Conservation (phyloP, 2,113 vertebrate genomes). For the Glaucidium brasilianum region DNA sequence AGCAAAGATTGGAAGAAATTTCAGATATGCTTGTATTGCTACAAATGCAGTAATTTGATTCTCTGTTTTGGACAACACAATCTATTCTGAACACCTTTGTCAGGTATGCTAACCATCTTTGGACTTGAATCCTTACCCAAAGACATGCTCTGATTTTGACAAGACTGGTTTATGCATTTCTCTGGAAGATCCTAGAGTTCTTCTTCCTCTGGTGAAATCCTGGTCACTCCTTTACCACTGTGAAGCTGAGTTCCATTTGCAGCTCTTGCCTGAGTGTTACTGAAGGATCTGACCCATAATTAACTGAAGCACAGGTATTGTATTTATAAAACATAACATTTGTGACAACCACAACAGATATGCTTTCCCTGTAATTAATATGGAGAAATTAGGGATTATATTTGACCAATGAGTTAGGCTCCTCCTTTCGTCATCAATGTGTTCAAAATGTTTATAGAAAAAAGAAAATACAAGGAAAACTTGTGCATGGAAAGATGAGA, state of each 20-base stretch:
- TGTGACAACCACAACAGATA: background rate
- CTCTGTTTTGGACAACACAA: background rate
- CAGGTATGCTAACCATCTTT: background rate
- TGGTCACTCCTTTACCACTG: rapidly evolving
- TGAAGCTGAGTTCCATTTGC: background rate
- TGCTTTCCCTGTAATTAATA: background rate
- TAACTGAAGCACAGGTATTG: background rate
- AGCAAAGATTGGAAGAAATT: background rate
- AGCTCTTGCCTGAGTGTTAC: background rate
- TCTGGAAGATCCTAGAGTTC: background rate
- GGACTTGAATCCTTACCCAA: background rate
- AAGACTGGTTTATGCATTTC: background rate
- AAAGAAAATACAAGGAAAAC: background rate
- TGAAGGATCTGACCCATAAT: background rate
- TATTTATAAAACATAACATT: background rate
- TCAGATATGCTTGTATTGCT: background rate
- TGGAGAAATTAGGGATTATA: background rate
- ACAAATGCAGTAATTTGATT: background rate
- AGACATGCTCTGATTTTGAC: background rate
- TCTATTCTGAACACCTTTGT: background rate
- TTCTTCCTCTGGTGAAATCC: background rate
- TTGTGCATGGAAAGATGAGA: rapidly evolving
- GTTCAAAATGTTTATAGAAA: background rate
- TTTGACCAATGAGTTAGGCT: background rate
- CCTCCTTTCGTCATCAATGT: background rate